These are phyloP conservation scores for Clistopyga incitator DNA, from an alignment of 2,888 invertebrate genomes.

Conservation along the genomic window DNA sequence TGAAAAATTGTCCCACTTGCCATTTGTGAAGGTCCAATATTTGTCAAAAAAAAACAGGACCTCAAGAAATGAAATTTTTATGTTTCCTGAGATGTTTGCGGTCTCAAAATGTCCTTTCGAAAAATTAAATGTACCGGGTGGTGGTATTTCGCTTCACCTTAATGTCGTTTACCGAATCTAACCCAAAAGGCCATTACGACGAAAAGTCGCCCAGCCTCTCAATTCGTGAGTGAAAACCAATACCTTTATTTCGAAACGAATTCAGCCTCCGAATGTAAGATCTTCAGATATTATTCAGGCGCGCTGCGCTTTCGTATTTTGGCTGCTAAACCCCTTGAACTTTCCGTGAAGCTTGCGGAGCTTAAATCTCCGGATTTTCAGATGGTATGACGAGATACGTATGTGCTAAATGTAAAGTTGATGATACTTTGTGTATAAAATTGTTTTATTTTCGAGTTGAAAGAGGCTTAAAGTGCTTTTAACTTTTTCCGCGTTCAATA, in stretches of 20 bases:
- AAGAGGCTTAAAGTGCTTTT: constrained; percentile 4
- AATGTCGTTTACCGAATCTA: no score
- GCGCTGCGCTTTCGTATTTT: constrained; percentile 1
- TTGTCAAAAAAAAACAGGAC: no score
- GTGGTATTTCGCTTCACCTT: no score
- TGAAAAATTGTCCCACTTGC: no score
- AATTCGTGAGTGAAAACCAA: not conserved
- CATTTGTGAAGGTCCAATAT: no score
- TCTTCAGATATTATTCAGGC: constrained; percentile 34
- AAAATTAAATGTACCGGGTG: no score
- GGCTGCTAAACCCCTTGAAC: not conserved
- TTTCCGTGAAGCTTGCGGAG: not conserved
- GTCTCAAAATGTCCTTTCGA: no score
- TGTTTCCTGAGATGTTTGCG: no score
- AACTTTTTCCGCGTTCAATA: not conserved
- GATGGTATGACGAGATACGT: no score
- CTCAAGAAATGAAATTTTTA: no score
- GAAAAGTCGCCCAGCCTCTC: not conserved
- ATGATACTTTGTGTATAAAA: not conserved
- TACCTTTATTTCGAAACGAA: not conserved
- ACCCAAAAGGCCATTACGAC: no score
- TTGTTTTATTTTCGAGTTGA: not conserved
- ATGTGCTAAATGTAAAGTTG: no score
- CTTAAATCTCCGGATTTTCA: not conserved
- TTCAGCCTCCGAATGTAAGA: constrained; percentile 27